Evolutionary conservation across 2,888 invertebrate genomes (phyloP), one percentile per base, ranked within the genome.

Genomic region (Ophion slaviceki): DNA sequence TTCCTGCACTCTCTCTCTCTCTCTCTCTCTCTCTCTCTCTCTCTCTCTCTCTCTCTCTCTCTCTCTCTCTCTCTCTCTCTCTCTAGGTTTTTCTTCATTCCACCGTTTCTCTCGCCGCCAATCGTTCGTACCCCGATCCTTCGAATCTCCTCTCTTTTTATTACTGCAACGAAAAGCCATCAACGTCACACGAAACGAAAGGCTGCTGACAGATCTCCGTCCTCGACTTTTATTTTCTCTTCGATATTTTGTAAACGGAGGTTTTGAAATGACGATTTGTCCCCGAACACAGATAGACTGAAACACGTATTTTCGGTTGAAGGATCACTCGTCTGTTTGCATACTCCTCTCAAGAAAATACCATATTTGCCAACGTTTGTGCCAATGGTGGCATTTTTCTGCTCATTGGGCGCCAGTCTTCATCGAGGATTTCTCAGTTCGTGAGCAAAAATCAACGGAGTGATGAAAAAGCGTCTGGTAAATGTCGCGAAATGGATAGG

Each of bases 81-180:
- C 28, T 67, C 68, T 61, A 71, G 17, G 14, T 70, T 47, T 61
- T n/a, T 61, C 32, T 36, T 61, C 32, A 72, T 67, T 62, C 47
- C 53, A 82, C 28, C 28, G 75, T 62, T 78, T 72, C 72, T 74
- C 78, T 68, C 62, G 36, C 71, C 64, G 36, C 32, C 67, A 64
- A 78, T 78, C 57, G 68, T 57, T 10, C 47, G 32, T 61, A 61
- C 14, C 62, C 53, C 40, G 24, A 71, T 57, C 36, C 64, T 32
- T 59, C 64, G 24, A 40, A 64, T 64, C 36, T 47, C 28, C 45
- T 17, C 24, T 72, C 17, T 77, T 53, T 57, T 77, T 57, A 17
- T 53, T 32, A 28, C 64, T 47, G 8, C 40, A 32, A 64, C 17
- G 17, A 57, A 64, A 79, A 62, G 11, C 45, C 32, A 53, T 36